These are phyloP conservation scores for Siniperca scherzeri DNA, from an alignment of 2,797 vertebrate species.

Conservation along the genomic window DNA sequence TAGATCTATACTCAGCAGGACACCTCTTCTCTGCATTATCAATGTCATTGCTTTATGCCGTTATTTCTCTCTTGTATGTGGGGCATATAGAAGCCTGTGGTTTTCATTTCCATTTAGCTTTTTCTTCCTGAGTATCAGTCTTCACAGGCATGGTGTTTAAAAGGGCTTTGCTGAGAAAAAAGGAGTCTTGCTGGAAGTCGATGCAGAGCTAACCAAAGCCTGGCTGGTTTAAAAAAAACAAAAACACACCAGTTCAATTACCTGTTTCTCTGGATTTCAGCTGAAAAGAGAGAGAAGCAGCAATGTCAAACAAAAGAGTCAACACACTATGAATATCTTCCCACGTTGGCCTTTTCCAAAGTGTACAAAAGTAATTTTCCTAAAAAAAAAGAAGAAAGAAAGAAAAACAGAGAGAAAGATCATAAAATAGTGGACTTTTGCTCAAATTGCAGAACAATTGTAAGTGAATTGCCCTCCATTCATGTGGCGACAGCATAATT, in stretches of 20 bases:
- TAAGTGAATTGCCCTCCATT: slow-evolving; percentile 38
- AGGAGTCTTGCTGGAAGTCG: slow-evolving; percentile 51
- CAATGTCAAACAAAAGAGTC: slow-evolving; percentile 25
- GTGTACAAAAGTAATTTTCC: slow-evolving; percentile 33
- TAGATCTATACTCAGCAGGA: slow-evolving; percentile 59
- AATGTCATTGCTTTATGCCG: slow-evolving; percentile 44
- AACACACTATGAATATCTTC: slow-evolving; percentile 36
- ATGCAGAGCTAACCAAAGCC: slow-evolving; percentile 49
- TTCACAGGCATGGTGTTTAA: slow-evolving; percentile 48
- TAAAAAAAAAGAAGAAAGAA: background rate
- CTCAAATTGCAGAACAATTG: slow-evolving; percentile 48
- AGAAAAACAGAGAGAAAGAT: background rate
- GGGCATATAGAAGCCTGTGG: slow-evolving; percentile 37
- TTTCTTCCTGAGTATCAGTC: slow-evolving; percentile 56
- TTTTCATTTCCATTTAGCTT: slow-evolving; percentile 61
- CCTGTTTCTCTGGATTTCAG: slow-evolving; percentile 40
- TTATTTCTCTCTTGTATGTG: slow-evolving; percentile 44
- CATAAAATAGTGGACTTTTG: slow-evolving; percentile 30
- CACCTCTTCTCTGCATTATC: slow-evolving; percentile 51
- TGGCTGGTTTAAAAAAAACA: slow-evolving; percentile 48
- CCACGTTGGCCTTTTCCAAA: slow-evolving; percentile 32
- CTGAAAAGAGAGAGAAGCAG: slow-evolving; percentile 42
- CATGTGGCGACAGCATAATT: slow-evolving; percentile 48
- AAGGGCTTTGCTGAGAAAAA: slow-evolving; percentile 52
- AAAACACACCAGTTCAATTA: slow-evolving; percentile 28